Evolutionary conservation across 2,888 invertebrate species (phyloP), one percentile per base, ranked within the genome.

Genomic region (Microplitis deprimator): DNA sequence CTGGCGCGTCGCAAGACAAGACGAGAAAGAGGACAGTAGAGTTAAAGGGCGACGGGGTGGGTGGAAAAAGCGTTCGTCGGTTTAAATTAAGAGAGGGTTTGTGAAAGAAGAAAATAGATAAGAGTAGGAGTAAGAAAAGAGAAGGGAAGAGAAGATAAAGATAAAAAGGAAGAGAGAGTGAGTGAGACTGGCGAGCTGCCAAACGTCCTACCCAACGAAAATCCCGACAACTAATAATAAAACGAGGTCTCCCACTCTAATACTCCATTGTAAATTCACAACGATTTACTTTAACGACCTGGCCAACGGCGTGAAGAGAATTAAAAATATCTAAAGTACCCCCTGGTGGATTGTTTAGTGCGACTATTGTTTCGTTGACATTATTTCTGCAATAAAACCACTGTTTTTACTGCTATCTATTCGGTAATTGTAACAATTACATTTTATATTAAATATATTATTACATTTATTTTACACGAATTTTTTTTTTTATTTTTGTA

Each of bases 211-310:
- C 61, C 59, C 71, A 38, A 75, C 50, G 68, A 68, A 81, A 79
- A 80, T 78, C 69, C 76, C 72, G 68, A 62, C 77, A 76, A 76
- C 78, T 79, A 76, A 79, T 80, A 79, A 79, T 70, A 78, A 78
- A 80, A 78, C 64, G 64, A 59, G 74, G 59, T 74, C 64, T 77
- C 17, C 20, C 40, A 60, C 50, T 59, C 68, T 73, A 39, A 59
- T 73, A 73, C 62, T 68, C 68, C 41, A 72, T 69, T 65, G 73
- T 50, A 78, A 79, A 78, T 79, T 79, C 70, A 73, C 78, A 79
- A 78, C 76, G 79, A 80, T 78, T 76, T 76, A 79, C 76, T 76
- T 79, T 70, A 76, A 76, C 65, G 70, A 76, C 65, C 75, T 71
- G 13, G 67, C 41, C 67, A 67, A 76, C 67, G 67, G 67, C 59